These are phyloP conservation scores for Latrodectus elegans DNA, from an alignment of 2,888 invertebrate species.

Conservation along the genomic window DNA sequence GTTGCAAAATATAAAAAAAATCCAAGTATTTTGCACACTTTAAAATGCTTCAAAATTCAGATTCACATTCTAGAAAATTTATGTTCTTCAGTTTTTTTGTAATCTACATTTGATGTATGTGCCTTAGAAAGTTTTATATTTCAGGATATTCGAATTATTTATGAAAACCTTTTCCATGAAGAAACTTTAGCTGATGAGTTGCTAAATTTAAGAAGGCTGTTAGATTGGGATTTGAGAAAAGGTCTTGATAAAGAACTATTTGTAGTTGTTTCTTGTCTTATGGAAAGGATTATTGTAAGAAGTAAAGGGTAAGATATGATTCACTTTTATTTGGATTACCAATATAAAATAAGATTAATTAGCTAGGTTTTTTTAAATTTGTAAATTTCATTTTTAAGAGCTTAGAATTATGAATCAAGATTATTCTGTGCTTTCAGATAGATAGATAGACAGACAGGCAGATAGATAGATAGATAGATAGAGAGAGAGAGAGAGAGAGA, in stretches of 20 bases:
- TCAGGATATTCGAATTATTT: conserved; percentile 31
- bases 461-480: too few relatives aligned
- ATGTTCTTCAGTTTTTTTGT: neutral
- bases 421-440: too few relatives aligned
- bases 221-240: conserved; percentile 24
- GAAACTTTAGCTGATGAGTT: conserved; percentile 27
- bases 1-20: too few relatives aligned
- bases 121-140: neutral
- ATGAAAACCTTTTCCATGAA: conserved; percentile 34
- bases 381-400: too few relatives aligned
- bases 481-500: too few relatives aligned
- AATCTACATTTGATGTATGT: neutral
- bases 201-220: conserved; percentile 26
- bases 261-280: conserved; percentile 33
- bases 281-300: conserved; percentile 48
- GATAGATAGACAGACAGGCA: too few relatives aligned
- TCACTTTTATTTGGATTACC: too few relatives aligned
- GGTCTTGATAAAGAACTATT: conserved; percentile 36
- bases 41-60: too few relatives aligned
- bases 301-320: conserved; percentile 29
- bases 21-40: too few relatives aligned
- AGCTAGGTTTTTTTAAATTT: too few relatives aligned
- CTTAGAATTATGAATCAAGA: too few relatives aligned
- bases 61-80: neutral
- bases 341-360: too few relatives aligned